Percentiles rank a stretch among this genome's conserved stretches.
phyloP scores from a whole-genome alignment of 2,113 vertebrate species.

The Climacteris rufus region DNA sequence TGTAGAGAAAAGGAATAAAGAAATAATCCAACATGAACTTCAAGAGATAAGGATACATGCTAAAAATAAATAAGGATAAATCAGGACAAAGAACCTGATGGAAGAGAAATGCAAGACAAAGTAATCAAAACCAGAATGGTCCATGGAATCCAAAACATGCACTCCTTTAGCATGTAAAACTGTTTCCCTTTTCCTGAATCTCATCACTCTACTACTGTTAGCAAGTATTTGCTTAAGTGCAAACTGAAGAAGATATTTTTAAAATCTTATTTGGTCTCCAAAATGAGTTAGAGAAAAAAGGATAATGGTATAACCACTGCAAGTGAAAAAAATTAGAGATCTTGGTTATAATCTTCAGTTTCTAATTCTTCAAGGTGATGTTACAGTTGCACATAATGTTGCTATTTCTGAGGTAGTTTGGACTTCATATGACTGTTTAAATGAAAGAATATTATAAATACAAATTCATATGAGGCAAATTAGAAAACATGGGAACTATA shows the following conservation, averaged over 20 bases:
- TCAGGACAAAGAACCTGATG: neutral
- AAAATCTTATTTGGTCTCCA: neutral
- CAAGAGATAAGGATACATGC: neutral
- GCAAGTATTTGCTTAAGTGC: neutral
- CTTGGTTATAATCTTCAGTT: neutral
- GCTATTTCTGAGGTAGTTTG: neutral
- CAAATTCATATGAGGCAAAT: neutral
- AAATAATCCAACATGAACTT: neutral
- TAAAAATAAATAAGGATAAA: neutral
- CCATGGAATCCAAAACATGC: neutral
- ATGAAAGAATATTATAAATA: neutral
- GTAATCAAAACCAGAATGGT: neutral
- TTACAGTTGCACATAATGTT: neutral
- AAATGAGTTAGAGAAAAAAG: neutral
- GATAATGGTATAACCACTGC: neutral
- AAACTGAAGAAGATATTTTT: neutral
- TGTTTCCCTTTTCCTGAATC: neutral
- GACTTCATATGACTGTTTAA: neutral
- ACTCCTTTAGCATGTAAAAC: neutral
- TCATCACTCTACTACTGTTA: neutral
- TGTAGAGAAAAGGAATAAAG: neutral
- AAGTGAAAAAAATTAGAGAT: neutral
- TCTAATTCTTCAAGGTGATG: neutral
- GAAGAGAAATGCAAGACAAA: neutral
- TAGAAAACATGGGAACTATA: neutral